Percentiles rank a stretch among this genome's conserved stretches.
Conservation (phyloP, 2,888 invertebrate genomes). For the Ditula angustiorana region DNA sequence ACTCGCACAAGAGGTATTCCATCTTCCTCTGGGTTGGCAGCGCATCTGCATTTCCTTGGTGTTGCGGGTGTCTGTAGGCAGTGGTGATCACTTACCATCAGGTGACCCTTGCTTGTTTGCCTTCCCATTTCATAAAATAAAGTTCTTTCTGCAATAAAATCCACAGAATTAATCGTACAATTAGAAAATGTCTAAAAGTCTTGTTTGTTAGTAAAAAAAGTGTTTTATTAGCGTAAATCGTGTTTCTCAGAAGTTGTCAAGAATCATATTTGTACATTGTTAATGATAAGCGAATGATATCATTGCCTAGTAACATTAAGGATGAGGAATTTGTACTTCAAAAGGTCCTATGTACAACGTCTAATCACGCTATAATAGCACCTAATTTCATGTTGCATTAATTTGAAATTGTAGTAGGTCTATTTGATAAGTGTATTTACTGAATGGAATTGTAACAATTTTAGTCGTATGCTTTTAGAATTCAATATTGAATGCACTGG, state of each 20-base stretch:
- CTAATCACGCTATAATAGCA: neutral
- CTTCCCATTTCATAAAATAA: too few relatives aligned
- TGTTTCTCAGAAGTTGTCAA: constrained; percentile 12
- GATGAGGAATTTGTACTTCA: neutral
- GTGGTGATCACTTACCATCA: too few relatives aligned
- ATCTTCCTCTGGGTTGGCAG: too few relatives aligned
- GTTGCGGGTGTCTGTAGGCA: too few relatives aligned
- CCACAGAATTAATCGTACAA: too few relatives aligned
- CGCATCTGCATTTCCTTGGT: too few relatives aligned
- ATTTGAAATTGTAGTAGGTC: neutral
- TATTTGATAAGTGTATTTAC: neutral
- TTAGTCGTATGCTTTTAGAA: neutral
- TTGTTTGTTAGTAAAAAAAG: neutral
- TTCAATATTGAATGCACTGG: neutral
- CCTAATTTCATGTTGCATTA: neutral
- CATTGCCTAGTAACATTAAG: constrained; percentile 29
- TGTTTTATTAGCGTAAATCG: constrained; percentile 4
- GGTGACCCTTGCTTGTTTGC: too few relatives aligned
- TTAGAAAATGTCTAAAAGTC: too few relatives aligned
- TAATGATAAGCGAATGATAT: constrained; percentile 29
- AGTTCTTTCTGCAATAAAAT: too few relatives aligned
- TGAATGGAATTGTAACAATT: neutral
- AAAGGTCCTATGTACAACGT: neutral
- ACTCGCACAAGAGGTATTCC: too few relatives aligned
- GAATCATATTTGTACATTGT: constrained; percentile 15